These are phyloP conservation scores for Cranoglanis bouderius DNA, from an alignment of 2,113 vertebrate species.

Conservation along the genomic window DNA sequence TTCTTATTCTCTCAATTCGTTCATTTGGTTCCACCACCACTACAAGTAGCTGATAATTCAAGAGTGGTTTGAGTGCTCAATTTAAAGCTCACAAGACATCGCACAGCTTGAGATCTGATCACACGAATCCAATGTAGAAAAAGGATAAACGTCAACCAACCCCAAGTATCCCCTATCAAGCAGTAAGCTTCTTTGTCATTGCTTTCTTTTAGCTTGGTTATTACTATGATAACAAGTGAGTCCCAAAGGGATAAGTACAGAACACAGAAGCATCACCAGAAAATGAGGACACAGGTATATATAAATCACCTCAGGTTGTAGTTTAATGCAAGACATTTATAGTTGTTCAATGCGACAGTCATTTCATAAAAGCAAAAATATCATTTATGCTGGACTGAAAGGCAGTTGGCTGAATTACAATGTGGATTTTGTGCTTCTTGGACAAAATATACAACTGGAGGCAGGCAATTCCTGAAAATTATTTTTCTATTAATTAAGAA, in stretches of 20 bases:
- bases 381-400: neutral
- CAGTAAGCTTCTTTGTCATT: slow-evolving; percentile 18
- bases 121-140: neutral
- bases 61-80: neutral
- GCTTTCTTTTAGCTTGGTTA: slow-evolving; percentile 9
- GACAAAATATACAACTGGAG: neutral
- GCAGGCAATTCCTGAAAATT: neutral
- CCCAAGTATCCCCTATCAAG: slow-evolving; percentile 33
- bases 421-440: neutral
- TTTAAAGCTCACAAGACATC: neutral
- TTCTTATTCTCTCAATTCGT: neutral
- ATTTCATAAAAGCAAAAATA: neutral
- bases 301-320: slow-evolving; percentile 14
- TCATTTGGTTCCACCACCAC: neutral
- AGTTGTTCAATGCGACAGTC: no score
- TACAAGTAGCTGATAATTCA: slow-evolving; percentile 35
- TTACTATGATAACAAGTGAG: neutral
- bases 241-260: neutral
- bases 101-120: neutral
- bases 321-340: slow-evolving; percentile 1
- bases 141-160: slow-evolving; percentile 28
- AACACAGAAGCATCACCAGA: neutral
- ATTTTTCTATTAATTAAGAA: no score
- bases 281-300: slow-evolving; percentile 12
- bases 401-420: neutral